These are phyloP conservation scores for Acomys russatus DNA, from an alignment of 2,797 vertebrate genomes.

Conservation along the genomic window DNA sequence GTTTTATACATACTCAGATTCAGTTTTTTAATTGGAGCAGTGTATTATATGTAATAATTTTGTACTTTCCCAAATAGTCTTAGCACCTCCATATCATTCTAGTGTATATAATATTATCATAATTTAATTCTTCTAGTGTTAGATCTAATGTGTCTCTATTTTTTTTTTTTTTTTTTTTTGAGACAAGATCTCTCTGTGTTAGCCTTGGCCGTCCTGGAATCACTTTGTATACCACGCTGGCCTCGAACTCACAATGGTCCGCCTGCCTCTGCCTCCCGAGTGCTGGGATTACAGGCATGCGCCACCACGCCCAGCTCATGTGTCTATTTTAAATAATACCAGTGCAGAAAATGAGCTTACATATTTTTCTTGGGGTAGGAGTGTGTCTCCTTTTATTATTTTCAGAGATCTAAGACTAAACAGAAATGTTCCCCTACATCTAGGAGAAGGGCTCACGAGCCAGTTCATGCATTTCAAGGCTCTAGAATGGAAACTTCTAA, in stretches of 20 bases:
- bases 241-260: too few relatives aligned
- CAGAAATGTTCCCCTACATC: background rate
- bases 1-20: background rate
- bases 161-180: constrained; percentile 62
- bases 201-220: too few relatives aligned
- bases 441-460: background rate
- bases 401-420: background rate
- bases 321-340: constrained; percentile 52
- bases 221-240: too few relatives aligned
- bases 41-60: constrained; percentile 33
- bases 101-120: background rate
- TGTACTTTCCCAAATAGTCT: constrained; percentile 46
- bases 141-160: constrained; percentile 37
- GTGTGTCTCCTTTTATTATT: background rate
- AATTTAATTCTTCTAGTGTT: constrained; percentile 17
- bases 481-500: background rate
- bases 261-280: too few relatives aligned
- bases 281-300: too few relatives aligned
- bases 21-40: background rate
- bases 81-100: constrained; percentile 12
- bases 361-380: constrained; percentile 25
- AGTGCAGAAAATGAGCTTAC: constrained; percentile 14
- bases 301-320: too few relatives aligned
- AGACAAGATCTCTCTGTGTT: too few relatives aligned
- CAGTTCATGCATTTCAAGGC: background rate